Conservation (phyloP, 2,113 vertebrate species). For the Papio anubis region DNA sequence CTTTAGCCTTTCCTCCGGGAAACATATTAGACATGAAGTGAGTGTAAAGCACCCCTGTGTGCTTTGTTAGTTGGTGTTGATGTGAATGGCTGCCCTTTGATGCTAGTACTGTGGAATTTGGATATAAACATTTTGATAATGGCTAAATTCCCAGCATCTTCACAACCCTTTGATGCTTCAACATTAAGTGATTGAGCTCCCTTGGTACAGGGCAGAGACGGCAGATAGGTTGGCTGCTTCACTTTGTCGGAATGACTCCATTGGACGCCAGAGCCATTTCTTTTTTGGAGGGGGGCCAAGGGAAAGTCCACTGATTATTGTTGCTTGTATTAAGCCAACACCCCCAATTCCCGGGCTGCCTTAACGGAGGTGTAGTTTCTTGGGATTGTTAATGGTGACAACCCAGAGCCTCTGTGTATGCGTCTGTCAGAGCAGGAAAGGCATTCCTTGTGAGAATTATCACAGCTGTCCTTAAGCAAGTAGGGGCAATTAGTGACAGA, state of each 20-base stretch:
- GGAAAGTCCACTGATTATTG: background rate
- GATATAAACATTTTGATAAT: conserved; percentile 35
- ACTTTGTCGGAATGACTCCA: background rate
- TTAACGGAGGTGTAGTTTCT: background rate
- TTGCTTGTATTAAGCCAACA: background rate
- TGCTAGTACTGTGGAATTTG: background rate
- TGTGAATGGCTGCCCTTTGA: conserved; percentile 36
- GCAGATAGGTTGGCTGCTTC: background rate
- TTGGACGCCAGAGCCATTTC: background rate
- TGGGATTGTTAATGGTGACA: background rate
- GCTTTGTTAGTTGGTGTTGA: conserved; percentile 28
- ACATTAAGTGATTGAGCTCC: background rate
- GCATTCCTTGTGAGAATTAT: background rate
- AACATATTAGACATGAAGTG: background rate
- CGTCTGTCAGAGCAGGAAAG: background rate
- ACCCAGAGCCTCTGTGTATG: too few species aligned
- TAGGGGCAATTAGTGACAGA: background rate
- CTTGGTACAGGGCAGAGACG: background rate
- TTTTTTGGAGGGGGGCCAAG: background rate
- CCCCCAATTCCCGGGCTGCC: background rate
- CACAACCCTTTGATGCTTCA: background rate
- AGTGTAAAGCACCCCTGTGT: background rate
- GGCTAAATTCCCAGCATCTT: background rate
- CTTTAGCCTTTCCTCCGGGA: conserved; percentile 32
- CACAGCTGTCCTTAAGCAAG: background rate